phyloP scores from a whole-genome alignment of 1,140 invertebrate species.

The Cyrtorhinus lividipennis region DNA sequence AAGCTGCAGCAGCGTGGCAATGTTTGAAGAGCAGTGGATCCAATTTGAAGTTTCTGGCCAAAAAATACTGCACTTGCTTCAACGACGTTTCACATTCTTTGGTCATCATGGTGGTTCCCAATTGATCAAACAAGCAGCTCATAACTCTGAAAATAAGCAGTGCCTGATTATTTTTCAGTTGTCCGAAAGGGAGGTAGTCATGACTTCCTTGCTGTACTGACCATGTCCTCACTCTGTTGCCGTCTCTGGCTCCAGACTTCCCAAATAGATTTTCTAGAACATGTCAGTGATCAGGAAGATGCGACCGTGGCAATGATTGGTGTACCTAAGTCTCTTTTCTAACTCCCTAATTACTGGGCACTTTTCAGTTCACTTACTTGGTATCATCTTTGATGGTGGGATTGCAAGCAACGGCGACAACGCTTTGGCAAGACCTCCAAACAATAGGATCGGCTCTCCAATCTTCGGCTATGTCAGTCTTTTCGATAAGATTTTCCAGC shows the following conservation, averaged over 20 bases:
- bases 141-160: constrained; percentile 50
- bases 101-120: constrained; percentile 72
- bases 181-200: neutral
- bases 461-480: constrained; percentile 71
- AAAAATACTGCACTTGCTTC: constrained; percentile 93
- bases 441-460: constrained; percentile 85
- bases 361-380: too few species aligned
- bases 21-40: constrained; percentile 77
- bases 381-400: constrained; percentile 21
- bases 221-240: too few species aligned
- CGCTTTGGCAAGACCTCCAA: constrained; percentile 64
- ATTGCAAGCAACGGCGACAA: constrained; percentile 56
- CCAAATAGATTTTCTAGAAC: too few species aligned
- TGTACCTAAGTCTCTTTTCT: too few species aligned
- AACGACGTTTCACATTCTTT: constrained; percentile 78
- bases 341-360: too few species aligned
- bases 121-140: constrained; percentile 83
- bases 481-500: constrained; percentile 61
- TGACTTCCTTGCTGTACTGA: too few species aligned
- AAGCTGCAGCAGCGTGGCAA: constrained; percentile 73
- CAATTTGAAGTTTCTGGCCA: constrained; percentile 83
- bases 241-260: too few species aligned
- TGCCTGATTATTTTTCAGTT: too few species aligned
- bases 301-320: too few species aligned
- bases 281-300: too few species aligned